Percentiles rank a stretch among this genome's conserved stretches.
phyloP scores from a whole-genome alignment of 2,888 invertebrate species.

The Eupithecia abbreviata region DNA sequence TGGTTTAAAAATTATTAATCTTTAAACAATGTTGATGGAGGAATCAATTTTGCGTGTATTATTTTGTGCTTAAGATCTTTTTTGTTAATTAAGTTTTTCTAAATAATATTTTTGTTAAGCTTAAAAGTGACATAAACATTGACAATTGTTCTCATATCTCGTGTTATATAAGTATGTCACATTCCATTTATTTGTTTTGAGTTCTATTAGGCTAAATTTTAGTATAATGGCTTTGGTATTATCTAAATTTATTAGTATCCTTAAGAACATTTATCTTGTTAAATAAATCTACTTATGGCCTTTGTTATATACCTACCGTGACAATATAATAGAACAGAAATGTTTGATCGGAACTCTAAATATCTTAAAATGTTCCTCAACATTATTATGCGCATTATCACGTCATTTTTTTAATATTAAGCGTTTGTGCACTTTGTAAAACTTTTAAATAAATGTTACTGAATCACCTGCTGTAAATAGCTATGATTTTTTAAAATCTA shows the following conservation, averaged over 20 bases:
- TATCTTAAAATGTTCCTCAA: slow-evolving; percentile 16
- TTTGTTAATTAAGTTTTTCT: slow-evolving; percentile 26
- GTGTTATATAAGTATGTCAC: slow-evolving; percentile 22
- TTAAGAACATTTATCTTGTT: slow-evolving; percentile 18
- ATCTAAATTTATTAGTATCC: slow-evolving; percentile 12
- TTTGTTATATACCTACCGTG: neutral
- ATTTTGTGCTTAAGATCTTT: slow-evolving; percentile 17
- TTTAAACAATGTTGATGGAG: neutral
- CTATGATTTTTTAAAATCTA: slow-evolving; percentile 22
- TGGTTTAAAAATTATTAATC: neutral
- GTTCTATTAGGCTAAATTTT: slow-evolving; percentile 6
- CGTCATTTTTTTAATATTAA: slow-evolving; percentile 17
- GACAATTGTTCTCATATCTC: neutral
- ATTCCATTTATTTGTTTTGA: slow-evolving; percentile 28
- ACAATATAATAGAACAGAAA: neutral
- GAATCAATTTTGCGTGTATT: slow-evolving; percentile 16
- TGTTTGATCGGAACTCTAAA: neutral
- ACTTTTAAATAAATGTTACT: slow-evolving; percentile 13
- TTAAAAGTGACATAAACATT: slow-evolving; percentile 20
- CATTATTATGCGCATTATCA: slow-evolving; percentile 17
- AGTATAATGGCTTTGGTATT: slow-evolving; percentile 20
- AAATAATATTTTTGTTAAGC: slow-evolving; percentile 10
- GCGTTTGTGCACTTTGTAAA: slow-evolving; percentile 22
- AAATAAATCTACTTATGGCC: slow-evolving; percentile 22
- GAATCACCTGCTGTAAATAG: slow-evolving; percentile 33